phyloP scores from a whole-genome alignment of 2,888 invertebrate species.

The Eristalis tenax region DNA sequence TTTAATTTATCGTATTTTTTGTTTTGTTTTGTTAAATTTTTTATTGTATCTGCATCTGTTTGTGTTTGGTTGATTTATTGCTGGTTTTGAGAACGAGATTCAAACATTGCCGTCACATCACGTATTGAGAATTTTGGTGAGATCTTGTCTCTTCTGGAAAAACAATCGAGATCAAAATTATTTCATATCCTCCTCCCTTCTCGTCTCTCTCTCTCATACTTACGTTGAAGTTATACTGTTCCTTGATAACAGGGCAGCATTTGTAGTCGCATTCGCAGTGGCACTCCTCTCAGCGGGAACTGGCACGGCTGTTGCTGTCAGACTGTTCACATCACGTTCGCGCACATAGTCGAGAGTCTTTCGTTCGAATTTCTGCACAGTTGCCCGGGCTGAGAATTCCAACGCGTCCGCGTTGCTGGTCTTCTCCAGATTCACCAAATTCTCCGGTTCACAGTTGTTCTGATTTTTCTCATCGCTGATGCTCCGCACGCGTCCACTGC shows the following conservation, averaged over 20 bases:
- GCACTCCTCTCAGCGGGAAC: slow-evolving; percentile 34
- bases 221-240: slow-evolving; percentile 76
- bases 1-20: slow-evolving; percentile 23
- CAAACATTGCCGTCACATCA: slow-evolving; percentile 92
- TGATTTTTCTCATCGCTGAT: slow-evolving; percentile 82
- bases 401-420: slow-evolving; percentile 59
- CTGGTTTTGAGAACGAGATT: slow-evolving; percentile 85
- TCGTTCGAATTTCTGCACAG: slow-evolving; percentile 78
- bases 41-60: slow-evolving; percentile 50
- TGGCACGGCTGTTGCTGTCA: neutral
- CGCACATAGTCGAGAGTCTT: slow-evolving; percentile 75
- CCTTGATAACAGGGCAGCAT: slow-evolving; percentile 65
- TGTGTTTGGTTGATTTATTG: slow-evolving; percentile 72
- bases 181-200: neutral
- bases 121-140: slow-evolving; percentile 89
- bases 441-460: slow-evolving; percentile 75
- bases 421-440: slow-evolving; percentile 45
- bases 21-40: slow-evolving; percentile 48
- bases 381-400: slow-evolving; percentile 75
- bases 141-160: slow-evolving; percentile 85
- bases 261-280: slow-evolving; percentile 36
- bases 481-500: slow-evolving; percentile 76
- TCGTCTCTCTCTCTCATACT: slow-evolving; percentile 66
- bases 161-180: slow-evolving; percentile 25
- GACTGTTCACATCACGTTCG: slow-evolving; percentile 68